Conservation (phyloP, 1,140 invertebrate genomes). For the Charaxes varanes region DNA sequence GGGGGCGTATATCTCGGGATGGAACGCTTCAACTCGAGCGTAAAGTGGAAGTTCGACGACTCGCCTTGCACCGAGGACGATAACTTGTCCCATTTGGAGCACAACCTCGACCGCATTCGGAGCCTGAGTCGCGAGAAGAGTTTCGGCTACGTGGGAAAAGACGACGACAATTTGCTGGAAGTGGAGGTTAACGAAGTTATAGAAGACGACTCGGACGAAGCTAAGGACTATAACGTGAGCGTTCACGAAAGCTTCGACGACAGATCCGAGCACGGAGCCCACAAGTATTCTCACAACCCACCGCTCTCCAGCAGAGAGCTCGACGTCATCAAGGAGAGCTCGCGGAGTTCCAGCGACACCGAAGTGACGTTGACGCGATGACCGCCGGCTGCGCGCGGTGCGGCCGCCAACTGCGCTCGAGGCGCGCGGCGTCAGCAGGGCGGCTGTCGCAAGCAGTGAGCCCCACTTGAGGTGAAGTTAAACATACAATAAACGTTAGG, state of each 20-base stretch:
- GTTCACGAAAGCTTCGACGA: constrained; percentile 55
- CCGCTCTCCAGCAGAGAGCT: constrained; percentile 68
- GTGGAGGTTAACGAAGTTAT: constrained; percentile 57
- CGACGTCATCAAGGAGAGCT: constrained; percentile 72
- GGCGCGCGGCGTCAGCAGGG: too few relatives aligned
- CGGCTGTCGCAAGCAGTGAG: too few relatives aligned
- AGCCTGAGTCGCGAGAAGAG: constrained; percentile 59
- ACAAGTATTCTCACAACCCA: constrained; percentile 67
- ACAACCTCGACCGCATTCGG: constrained; percentile 67
- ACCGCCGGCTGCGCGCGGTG: too few relatives aligned
- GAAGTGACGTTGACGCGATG: constrained; percentile 71
- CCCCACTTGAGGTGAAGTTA: too few relatives aligned
- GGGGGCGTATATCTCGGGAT: constrained; percentile 61
- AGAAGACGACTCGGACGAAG: constrained; percentile 57
- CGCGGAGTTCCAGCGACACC: constrained; percentile 71
- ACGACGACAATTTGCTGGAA: constrained; percentile 59
- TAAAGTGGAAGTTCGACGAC: constrained; percentile 69
- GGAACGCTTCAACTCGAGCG: constrained; percentile 67
- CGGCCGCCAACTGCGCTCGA: too few relatives aligned
- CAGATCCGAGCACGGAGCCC: constrained; percentile 54
- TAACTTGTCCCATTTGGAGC: constrained; percentile 57
- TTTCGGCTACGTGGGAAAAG: constrained; percentile 44
- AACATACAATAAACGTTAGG: too few relatives aligned
- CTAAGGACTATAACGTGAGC: constrained; percentile 46
- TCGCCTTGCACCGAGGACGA: constrained; percentile 50